phyloP scores from a whole-genome alignment of 2,888 invertebrate species.

The Epirrita christyi region DNA sequence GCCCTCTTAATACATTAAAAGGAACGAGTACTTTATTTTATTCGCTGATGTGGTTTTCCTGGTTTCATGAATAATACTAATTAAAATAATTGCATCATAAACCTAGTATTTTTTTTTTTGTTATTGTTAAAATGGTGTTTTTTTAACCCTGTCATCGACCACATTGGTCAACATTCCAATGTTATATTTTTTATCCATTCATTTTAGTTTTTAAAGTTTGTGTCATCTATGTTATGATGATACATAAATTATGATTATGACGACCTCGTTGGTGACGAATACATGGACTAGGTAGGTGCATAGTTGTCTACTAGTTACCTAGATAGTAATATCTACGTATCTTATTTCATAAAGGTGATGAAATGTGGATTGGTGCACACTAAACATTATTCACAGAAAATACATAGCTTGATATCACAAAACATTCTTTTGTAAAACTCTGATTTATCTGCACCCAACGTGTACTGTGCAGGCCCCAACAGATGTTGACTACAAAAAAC shows the following conservation, averaged over 20 bases:
- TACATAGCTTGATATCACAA: too few relatives aligned
- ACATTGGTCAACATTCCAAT: too few relatives aligned
- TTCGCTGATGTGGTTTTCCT: neutral
- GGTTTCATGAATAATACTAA: neutral
- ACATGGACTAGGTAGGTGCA: too few relatives aligned
- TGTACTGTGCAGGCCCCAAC: slow-evolving; percentile 48
- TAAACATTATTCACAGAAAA: too few relatives aligned
- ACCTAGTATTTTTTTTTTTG: neutral
- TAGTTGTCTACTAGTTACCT: too few relatives aligned
- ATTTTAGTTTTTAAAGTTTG: neutral
- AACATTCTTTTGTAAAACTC: neutral
- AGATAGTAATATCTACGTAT: too few relatives aligned
- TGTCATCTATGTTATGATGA: neutral
- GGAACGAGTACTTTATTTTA: too few relatives aligned
- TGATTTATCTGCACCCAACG: slow-evolving; percentile 43
- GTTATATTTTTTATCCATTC: neutral
- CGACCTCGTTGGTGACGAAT: too few relatives aligned
- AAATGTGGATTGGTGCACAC: too few relatives aligned
- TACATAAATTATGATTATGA: too few relatives aligned
- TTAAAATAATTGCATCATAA: neutral
- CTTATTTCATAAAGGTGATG: too few relatives aligned
- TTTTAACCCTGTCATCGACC: neutral
- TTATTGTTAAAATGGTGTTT: neutral
- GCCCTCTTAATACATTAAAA: too few relatives aligned
- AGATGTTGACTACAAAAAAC: slow-evolving; percentile 61